These are phyloP conservation scores for Microctenopoma lineatum DNA, from an alignment of 2,797 vertebrate species.

Conservation along the genomic window DNA sequence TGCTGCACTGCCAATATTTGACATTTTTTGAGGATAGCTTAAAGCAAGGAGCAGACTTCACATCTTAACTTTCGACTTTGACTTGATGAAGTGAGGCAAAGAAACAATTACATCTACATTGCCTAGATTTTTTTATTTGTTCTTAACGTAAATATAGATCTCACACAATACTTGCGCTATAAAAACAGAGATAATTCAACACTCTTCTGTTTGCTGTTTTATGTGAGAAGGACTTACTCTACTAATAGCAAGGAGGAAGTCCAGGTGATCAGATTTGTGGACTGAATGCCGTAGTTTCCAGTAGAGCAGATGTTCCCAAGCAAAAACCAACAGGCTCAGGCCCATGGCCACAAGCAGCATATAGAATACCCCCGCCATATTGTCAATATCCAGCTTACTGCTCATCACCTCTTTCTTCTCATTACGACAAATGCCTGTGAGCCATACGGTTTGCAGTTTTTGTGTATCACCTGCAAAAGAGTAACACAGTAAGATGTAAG, in stretches of 20 bases:
- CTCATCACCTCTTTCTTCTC: conserved; percentile 99
- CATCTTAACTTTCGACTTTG: not conserved
- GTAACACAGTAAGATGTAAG: conserved; percentile 4
- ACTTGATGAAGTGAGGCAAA: not conserved
- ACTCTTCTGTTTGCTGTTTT: not conserved
- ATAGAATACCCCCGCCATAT: conserved; percentile 98
- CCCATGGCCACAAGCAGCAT: conserved; percentile 99
- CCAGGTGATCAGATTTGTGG: conserved; percentile 86
- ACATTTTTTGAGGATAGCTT: conserved; percentile 3
- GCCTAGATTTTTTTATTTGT: not conserved
- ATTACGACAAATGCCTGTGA: conserved; percentile 97
- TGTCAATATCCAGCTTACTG: conserved; percentile 98
- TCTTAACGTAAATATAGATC: not conserved
- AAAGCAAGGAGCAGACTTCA: not conserved
- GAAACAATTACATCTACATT: not conserved
- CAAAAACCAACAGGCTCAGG: conserved; percentile 94
- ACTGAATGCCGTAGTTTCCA: conserved; percentile 94
- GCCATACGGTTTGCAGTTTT: conserved; percentile 97
- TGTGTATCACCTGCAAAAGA: conserved; percentile 90
- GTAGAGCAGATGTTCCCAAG: conserved; percentile 97
- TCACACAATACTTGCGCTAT: not conserved
- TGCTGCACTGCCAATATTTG: conserved; percentile 1
- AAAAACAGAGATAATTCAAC: not conserved
- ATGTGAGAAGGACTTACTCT: conserved; percentile 82
- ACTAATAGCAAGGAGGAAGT: conserved; percentile 95